phyloP scores from a whole-genome alignment of 1,140 invertebrate species.

The Grapholita molesta region DNA sequence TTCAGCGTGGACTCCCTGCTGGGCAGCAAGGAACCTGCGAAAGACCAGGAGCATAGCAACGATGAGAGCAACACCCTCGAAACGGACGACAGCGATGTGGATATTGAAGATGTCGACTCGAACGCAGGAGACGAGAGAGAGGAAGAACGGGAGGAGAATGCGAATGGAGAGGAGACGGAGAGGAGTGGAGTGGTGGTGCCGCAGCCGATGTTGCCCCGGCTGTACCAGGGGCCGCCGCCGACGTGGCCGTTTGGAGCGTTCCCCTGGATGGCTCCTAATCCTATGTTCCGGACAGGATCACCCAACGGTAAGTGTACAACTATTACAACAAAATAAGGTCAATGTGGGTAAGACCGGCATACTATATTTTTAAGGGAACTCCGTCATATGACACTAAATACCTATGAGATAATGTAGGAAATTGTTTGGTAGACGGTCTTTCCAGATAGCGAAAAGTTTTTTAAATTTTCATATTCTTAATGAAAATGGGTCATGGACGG shows the following conservation, averaged over 20 bases:
- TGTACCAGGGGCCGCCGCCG: conserved; percentile 63
- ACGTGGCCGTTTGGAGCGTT: conserved; percentile 72
- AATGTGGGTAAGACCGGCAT: too few species aligned
- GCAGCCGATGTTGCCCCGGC: conserved; percentile 62
- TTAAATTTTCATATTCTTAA: too few species aligned
- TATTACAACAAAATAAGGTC: too few species aligned
- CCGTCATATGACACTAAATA: too few species aligned
- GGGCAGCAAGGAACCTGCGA: conserved; percentile 48
- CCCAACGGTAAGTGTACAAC: conserved; percentile 61
- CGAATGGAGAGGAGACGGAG: conserved; percentile 50
- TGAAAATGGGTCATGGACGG: too few species aligned
- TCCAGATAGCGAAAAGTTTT: too few species aligned
- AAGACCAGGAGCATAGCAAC: conserved; percentile 51
- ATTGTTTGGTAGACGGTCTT: too few species aligned
- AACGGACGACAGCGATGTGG: conserved; percentile 68
- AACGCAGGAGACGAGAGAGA: conserved; percentile 57
- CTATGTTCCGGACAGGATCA: conserved; percentile 66
- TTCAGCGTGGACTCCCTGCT: conserved; percentile 72
- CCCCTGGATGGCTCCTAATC: conserved; percentile 72
- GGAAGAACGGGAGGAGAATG: conserved; percentile 36
- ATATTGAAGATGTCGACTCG: conserved; percentile 70
- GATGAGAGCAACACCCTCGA: conserved; percentile 58
- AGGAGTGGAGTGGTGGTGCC: conserved; percentile 65
- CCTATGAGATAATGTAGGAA: too few species aligned
- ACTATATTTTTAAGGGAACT: too few species aligned